A percentile compares a stretch with the other conserved stretches of the same genome.
These are phyloP conservation scores for Drosophila paucipuncta DNA, from an alignment of 2,888 invertebrate genomes.

Conservation along the genomic window DNA sequence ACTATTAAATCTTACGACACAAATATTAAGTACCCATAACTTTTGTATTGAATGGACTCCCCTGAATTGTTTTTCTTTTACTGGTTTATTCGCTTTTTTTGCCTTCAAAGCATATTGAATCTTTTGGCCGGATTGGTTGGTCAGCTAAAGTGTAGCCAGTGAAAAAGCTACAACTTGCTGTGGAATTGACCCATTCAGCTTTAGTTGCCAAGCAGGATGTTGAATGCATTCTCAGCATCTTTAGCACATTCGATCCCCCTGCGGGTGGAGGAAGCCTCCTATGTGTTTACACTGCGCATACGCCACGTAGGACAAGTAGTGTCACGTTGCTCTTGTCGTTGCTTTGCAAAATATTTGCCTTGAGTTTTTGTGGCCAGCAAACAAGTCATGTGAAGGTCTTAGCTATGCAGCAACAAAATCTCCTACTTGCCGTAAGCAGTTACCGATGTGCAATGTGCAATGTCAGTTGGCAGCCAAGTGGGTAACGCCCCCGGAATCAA, in stretches of 20 bases:
- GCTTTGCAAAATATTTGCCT: constrained; percentile 53
- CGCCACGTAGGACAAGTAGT: constrained; percentile 47
- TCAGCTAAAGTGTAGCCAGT: constrained; percentile 12
- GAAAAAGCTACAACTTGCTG: constrained; percentile 7
- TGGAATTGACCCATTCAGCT: constrained; percentile 40
- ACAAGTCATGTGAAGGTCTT: constrained; percentile 28
- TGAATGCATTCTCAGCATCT: constrained; percentile 54
- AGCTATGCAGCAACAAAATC: constrained; percentile 49
- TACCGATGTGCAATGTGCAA: constrained; percentile 29
- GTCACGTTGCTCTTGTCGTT: constrained; percentile 38
- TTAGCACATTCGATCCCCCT: constrained; percentile 22
- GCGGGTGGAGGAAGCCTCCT: constrained; percentile 2
- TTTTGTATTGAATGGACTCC: not conserved
- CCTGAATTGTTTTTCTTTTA: not conserved
- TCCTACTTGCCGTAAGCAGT: constrained; percentile 17
- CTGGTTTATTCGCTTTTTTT: not conserved
- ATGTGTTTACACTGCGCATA: constrained; percentile 53
- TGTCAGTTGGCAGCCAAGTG: constrained; percentile 29
- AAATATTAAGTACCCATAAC: not conserved
- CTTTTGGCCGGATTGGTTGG: not conserved
- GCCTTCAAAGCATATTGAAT: constrained; percentile 2
- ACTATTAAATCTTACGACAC: not conserved
- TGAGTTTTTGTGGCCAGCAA: constrained; percentile 51
- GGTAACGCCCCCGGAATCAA: constrained; percentile 45
- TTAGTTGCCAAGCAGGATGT: constrained; percentile 30